Evolutionary conservation across 1,140 invertebrate species (phyloP), one percentile per base, ranked within the genome.

Genomic region (Tetramorium alpestre): DNA sequence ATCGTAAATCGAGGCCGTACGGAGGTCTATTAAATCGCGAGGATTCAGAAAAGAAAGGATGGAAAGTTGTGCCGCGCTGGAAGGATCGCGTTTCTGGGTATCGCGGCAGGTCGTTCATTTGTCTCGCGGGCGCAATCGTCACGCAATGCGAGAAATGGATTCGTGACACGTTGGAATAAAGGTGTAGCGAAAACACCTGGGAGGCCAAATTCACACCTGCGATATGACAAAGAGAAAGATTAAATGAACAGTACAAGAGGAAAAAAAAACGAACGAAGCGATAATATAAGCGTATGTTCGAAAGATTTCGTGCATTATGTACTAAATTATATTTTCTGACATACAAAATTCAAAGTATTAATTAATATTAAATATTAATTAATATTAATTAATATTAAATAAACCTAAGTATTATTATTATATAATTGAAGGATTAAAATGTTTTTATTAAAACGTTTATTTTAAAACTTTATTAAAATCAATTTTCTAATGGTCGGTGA

Each of bases 1-100:
- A 41, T 64, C 54, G 65, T 38, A 76, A 88, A 88, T 88, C 80
- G 87, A 70, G 86, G 87, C 81, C 87, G 64, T 47, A 25, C 13
- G 81, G 60, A 47, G 65, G 41, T 13, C 65, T 69, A 72, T 77
- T 77, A 76, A 77, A 88, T 85, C 72, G 49, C 44, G 49, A 60
- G 65, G 81, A 72, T 70, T 72, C 44, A 77, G 64, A 88, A 85
- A 88, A 85, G 62, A 85, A 33, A 65, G 56, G 58, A 76, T 81
- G 65, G 78, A 81, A 81, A 81, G 78, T 81, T 70, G 47, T 67
- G 49, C 58, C 25, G 18, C 18, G 10, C 11, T 44, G n/a, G 41
- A 25, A 64, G 56, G 60, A 65, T 65, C 76, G 28, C 3, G 41
- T 47, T 47, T 25, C 11, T 47, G 41, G 2, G 8, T 25, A 51